These are phyloP conservation scores for Lacanobia oleracea DNA, from an alignment of 2,888 invertebrate genomes.

Conservation along the genomic window DNA sequence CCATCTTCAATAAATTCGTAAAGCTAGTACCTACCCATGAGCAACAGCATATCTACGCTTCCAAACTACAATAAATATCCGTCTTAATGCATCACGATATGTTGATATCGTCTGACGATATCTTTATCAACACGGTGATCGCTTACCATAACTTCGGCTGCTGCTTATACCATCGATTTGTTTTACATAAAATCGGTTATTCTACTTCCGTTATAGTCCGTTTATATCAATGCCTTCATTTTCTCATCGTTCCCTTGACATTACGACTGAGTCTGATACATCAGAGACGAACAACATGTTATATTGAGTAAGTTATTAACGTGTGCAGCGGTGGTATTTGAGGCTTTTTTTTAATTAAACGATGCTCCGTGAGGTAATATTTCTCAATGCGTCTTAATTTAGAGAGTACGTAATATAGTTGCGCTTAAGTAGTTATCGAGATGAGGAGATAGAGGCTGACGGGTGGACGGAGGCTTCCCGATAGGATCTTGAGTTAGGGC, in stretches of 20 bases:
- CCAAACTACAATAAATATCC: constrained; percentile 48
- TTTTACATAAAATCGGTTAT: constrained; percentile 64
- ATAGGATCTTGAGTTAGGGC: constrained; percentile 76
- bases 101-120: constrained; percentile 55
- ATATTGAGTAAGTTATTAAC: constrained; percentile 69
- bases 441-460: constrained; percentile 75
- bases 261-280: constrained; percentile 42
- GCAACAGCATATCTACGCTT: constrained; percentile 32
- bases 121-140: constrained; percentile 61
- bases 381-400: constrained; percentile 79
- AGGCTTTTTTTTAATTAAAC: constrained; percentile 75
- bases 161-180: constrained; percentile 56
- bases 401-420: constrained; percentile 77
- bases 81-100: constrained; percentile 56
- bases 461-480: constrained; percentile 71
- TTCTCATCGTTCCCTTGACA: constrained; percentile 60
- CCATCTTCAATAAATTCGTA: constrained; percentile 14
- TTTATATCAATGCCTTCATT: constrained; percentile 57
- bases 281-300: constrained; percentile 65
- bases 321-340: constrained; percentile 65
- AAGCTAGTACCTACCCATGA: constrained; percentile 1
- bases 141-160: constrained; percentile 42
- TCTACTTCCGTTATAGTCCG: constrained; percentile 54
- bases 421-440: constrained; percentile 74
- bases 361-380: constrained; percentile 68